Percentiles rank a stretch among this genome's conserved stretches.
phyloP scores from a whole-genome alignment of 2,113 vertebrate genomes.

The Cisticola juncidis region DNA sequence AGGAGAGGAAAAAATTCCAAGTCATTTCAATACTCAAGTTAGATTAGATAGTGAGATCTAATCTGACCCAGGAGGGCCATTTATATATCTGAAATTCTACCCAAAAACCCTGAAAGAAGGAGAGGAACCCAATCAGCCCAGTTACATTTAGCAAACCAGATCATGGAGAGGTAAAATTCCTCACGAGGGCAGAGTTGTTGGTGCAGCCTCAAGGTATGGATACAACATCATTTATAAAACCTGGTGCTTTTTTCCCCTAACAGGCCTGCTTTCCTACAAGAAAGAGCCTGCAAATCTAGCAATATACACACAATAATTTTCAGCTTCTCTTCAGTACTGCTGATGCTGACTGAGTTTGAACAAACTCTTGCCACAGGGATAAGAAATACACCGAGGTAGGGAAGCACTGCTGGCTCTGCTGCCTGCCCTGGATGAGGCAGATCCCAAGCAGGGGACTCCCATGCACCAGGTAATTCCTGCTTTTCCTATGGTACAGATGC shows the following conservation, averaged over 20 bases:
- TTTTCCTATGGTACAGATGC: fast-evolving
- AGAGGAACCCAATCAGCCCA: neutral
- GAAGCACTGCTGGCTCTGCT: neutral
- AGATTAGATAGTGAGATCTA: neutral
- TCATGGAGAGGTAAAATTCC: neutral
- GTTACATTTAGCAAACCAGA: neutral
- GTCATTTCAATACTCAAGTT: neutral
- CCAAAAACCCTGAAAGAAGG: neutral
- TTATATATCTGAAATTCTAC: neutral
- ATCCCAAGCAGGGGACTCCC: no score
- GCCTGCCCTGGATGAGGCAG: neutral
- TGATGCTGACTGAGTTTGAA: neutral
- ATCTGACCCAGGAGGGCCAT: neutral
- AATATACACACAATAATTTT: neutral
- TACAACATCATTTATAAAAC: fast-evolving
- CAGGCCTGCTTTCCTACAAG: neutral
- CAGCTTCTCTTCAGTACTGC: neutral
- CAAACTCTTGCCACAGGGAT: neutral
- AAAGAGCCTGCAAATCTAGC: neutral
- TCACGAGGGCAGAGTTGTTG: neutral
- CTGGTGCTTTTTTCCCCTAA: neutral
- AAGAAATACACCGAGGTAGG: neutral
- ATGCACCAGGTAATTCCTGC: neutral
- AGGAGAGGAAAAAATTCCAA: neutral
- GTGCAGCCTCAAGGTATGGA: neutral